Evolutionary conservation across 2,113 vertebrate genomes (phyloP), one percentile per base, ranked within the genome.

Genomic region (Corythornis cristatus): DNA sequence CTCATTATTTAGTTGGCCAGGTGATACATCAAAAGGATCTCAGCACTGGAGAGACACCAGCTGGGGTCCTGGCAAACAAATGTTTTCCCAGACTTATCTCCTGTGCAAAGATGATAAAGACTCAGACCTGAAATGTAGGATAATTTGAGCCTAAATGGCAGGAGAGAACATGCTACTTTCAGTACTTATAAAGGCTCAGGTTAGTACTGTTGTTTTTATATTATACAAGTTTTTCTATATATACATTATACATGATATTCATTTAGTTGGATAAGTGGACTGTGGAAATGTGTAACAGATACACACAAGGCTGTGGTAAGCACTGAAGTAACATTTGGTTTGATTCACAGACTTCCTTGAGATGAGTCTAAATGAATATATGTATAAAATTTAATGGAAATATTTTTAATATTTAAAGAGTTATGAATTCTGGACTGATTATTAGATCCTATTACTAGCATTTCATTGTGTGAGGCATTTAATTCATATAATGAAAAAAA

Each of bases 1-100:
- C 74, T 82, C 77, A 70, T 83, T 60, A 91, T 66, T 88, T 45
- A 86, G 50, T 18, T 82, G 86, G 78, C 70, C 83, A 82, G 91
- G 64, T 76, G 66, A 94, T 58, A 76, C 46, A 73, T 86, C 92
- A 46, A 80, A 90, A 85, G 56, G 33, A 80, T 92, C 85, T 89
- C 75, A 85, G 74, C 45, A 14, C 74, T 83, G 74, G 54, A 76
- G 74, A 75, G 77, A 35, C 54, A 56, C 89, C 83, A 93, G 89
- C 84, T 93, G 91, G 4, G 12, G 25, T 13, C 71, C 73, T 92
- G 81, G 89, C 88, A 93, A 82, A 78, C n/a, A 61, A 71, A 84
- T 25, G 73, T 84, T 70, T 86, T 73, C 37, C 70, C 40, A 86
- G 50, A 45, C 53, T 68, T 20, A 86, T 54, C 42, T 72, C 31